Percentiles rank a stretch among this genome's conserved stretches.
Evolutionary conservation across 53 echinoderm and acorn worm genomes (phyloP).

Genomic region (Echinometra lucunter): DNA sequence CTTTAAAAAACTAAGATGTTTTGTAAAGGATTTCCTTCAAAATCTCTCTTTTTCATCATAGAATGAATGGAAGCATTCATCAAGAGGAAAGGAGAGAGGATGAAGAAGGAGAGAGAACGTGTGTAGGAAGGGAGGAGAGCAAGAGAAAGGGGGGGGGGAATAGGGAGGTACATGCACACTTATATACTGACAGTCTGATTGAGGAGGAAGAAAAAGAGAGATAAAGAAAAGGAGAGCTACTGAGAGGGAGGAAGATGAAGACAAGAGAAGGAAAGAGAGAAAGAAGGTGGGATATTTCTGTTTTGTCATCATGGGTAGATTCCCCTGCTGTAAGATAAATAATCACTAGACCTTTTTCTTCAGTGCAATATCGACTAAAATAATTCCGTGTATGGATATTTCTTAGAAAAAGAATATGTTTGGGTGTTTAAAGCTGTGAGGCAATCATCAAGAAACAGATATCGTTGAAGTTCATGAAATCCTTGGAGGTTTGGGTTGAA

Average conservation of each 20-base stretch:
- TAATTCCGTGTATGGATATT: neutral
- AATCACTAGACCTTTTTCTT: neutral
- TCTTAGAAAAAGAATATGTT: slow-evolving; percentile 2
- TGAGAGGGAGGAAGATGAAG: neutral
- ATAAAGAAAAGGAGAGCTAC: neutral
- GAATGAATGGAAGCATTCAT: neutral
- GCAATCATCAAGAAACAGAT: neutral
- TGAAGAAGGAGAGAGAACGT: too few species aligned
- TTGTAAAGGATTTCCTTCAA: neutral
- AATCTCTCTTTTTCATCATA: neutral
- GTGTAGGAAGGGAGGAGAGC: neutral
- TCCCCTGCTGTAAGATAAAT: neutral
- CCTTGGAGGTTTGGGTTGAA: neutral
- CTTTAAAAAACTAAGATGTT: neutral
- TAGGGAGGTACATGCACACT: too few species aligned
- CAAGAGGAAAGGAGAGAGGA: neutral
- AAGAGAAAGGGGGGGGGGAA: neutral
- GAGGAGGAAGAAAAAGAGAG: neutral
- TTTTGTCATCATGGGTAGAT: neutral
- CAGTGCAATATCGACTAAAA: neutral
- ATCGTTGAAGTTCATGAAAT: neutral
- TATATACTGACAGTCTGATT: neutral
- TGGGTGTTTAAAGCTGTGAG: neutral
- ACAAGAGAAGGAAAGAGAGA: neutral
- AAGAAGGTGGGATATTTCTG: neutral